Evolutionary conservation across 2,888 invertebrate species (phyloP).

Genomic region (Tineola bisselliella): DNA sequence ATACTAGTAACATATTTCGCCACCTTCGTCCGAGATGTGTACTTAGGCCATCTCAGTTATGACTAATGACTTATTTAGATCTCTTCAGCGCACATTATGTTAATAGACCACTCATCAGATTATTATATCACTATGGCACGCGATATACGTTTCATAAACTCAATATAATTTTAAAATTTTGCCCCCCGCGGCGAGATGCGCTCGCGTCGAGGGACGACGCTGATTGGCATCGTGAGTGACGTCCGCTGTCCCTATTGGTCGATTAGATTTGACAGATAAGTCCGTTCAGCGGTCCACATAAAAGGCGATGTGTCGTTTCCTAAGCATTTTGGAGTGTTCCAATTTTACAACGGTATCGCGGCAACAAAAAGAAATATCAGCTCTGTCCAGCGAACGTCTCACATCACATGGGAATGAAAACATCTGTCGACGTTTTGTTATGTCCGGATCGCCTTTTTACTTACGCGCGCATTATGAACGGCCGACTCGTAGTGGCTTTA

Average conservation of each 20-base stretch:
- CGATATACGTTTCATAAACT: conserved; percentile 42
- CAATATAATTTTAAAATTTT: conserved; percentile 26
- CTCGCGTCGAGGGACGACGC: conserved; percentile 34
- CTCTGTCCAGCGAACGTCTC: conserved; percentile 26
- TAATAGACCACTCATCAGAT: conserved; percentile 30
- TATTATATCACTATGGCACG: conserved; percentile 52
- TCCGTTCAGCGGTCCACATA: conserved; percentile 46
- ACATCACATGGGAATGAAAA: conserved; percentile 59
- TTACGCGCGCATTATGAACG: conserved; percentile 41
- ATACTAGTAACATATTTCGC: conserved; percentile 38
- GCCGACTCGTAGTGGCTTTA: conserved; percentile 33
- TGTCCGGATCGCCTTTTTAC: conserved; percentile 31
- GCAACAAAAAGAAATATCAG: conserved; percentile 41
- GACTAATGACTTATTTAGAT: conserved; percentile 47
- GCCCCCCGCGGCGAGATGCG: conserved; percentile 52
- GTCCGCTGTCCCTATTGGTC: conserved; percentile 63
- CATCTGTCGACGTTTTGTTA: conserved; percentile 55
- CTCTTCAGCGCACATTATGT: conserved; percentile 32
- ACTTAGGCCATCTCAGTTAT: conserved; percentile 10
- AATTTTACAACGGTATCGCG: conserved; percentile 52
- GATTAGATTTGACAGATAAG: conserved; percentile 65
- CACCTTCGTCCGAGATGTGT: conserved; percentile 24
- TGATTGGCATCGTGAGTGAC: conserved; percentile 65
- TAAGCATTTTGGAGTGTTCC: conserved; percentile 49
- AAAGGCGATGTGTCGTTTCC: conserved; percentile 55